Evolutionary conservation across 2,113 vertebrate species (phyloP), one percentile per base, ranked within the genome.

Genomic region (Carollia perspicillata): DNA sequence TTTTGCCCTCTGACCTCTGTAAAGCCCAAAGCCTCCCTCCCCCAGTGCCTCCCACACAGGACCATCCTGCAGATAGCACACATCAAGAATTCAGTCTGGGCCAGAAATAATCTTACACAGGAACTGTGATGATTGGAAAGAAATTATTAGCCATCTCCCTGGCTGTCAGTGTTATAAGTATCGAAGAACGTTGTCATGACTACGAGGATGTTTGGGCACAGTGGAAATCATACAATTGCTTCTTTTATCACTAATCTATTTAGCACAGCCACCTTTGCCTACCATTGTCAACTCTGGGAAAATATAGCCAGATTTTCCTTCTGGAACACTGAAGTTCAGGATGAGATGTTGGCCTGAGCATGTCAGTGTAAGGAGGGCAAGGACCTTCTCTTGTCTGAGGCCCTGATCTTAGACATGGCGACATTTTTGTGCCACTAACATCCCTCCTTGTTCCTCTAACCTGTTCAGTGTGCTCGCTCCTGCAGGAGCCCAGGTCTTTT

Each of bases 151-250:
- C 33, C 26, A 74, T 90, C 80, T 97, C 58, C 81, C 74, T 33
- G 3, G 47, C 26, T 94, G 60, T 89, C 80, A 74, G 35, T 28
- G 37, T 28, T 86, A 12, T 68, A 74, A 83, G 28, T 77, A 90
- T 83, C 92, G 65, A 72, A 96, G 77, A 42, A 92, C 75, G 94
- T 96, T 96, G 77, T 80, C 80, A 96, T 96, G 96, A 91, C 95
- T 83, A 97, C 85, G 0, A 47, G 65, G 77, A 80, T 89, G 60
- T 91, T 89, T 84, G 90, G 63, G 51, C 89, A 80, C 81, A 94
- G 68, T 60, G 22, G 44, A 95, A 81, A 96, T 92, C 94, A 75
- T 18, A 37, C 49, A 93, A 63, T 91, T 79, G 55, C 55, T 97
- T 96, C 58, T 97, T 95, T 95, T 89, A 95, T 95, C 71, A 69